These are phyloP conservation scores for Orthosia incerta DNA, from an alignment of 2,888 invertebrate genomes.

Conservation along the genomic window DNA sequence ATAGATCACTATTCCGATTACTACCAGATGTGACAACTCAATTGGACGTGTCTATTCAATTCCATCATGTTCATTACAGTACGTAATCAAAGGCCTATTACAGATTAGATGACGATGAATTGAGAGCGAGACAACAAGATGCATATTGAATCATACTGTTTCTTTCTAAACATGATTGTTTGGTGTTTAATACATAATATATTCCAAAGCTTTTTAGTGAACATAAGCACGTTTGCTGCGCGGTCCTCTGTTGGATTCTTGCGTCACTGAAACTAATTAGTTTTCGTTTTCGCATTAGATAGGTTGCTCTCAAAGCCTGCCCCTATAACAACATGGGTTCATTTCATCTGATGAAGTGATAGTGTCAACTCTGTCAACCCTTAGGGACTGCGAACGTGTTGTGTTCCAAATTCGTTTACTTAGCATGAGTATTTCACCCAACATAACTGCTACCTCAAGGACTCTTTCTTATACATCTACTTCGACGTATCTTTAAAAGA, in stretches of 20 bases:
- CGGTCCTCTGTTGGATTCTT: not conserved
- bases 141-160: not conserved
- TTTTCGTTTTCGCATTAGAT: too few relatives aligned
- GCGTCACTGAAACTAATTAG: too few relatives aligned
- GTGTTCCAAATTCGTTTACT: too few relatives aligned
- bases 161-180: not conserved
- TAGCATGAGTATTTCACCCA: not conserved
- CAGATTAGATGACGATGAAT: not conserved
- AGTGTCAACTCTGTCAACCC: not conserved
- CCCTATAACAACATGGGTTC: not conserved
- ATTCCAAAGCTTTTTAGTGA: not conserved
- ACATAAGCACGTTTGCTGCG: not conserved
- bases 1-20: slow-evolving; percentile 32
- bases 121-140: not conserved
- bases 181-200: not conserved
- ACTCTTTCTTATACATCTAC: slow-evolving; percentile 3
- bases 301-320: not conserved
- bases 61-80: slow-evolving; percentile 25
- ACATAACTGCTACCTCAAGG: not conserved
- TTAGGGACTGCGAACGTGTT: not conserved
- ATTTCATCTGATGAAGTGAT: not conserved
- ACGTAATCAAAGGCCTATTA: slow-evolving; percentile 36
- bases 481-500: slow-evolving; percentile 13
- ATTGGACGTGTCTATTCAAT: slow-evolving; percentile 37
- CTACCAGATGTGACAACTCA: not conserved